Evolutionary conservation across 1,140 invertebrate genomes (phyloP), one percentile per base, ranked within the genome.

Genomic region (Hyphantria cunea): DNA sequence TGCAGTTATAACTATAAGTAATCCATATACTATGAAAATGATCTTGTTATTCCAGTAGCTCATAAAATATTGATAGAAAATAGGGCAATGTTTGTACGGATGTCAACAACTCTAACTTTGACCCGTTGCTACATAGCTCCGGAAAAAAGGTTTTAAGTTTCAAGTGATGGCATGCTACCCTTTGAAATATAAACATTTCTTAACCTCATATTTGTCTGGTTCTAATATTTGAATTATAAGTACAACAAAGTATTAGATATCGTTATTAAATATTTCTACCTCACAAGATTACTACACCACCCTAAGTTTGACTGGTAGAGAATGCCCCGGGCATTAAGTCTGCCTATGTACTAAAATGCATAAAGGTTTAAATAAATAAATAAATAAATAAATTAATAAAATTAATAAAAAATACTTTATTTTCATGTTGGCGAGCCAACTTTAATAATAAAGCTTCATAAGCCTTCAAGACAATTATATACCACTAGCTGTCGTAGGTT

Each of bases 101-200:
- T 84, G 85, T 87, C 86, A 87, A 83, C 64, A 82, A 81, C 72
- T 45, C 61, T 84, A 78, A 86, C 80, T 86, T 84, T 79, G 76
- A 89, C 77, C 84, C 82, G 74, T 68, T 47, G 54, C 15, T 52
- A 60, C 49, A 70, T 11, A 39, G 49, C n/a, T 25, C 80, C 75
- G 87, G 87, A 90, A 88, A 89, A 85, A 65, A 69, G 53, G 75
- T 80, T 64, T 90, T 65, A 59, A 47, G 67, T 90, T 90, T 82
- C 87, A 68, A 56, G 52, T 41, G 64, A 50, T 69, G 68, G 67
- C 70, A 85, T 75, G 58, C 76, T 74, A 83, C 78, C 84, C 83
- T 80, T 83, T 72, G 70, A 65, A 82, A 86, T 76, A 77, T 67
- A 85, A 87, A 87, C 71, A 76, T 39, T 56, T 12, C 33, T 12